These are phyloP conservation scores for Marcusenius ussheri DNA, from an alignment of 2,113 vertebrate genomes.

Conservation along the genomic window DNA sequence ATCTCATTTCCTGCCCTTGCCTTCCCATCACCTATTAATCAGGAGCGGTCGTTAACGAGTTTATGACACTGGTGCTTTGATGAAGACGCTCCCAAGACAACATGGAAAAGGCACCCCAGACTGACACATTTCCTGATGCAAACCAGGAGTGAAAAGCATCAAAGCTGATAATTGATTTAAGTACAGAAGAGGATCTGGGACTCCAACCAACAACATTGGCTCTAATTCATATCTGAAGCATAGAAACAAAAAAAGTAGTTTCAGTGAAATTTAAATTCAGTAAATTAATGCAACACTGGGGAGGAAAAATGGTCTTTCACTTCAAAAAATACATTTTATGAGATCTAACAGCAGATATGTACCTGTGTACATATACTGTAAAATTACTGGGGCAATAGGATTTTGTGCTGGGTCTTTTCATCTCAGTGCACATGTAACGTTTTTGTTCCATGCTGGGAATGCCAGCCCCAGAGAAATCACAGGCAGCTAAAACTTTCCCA, in stretches of 20 bases:
- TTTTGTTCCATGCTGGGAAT: background rate
- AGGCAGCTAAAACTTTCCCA: background rate
- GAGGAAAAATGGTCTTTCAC: background rate
- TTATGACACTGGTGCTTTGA: background rate
- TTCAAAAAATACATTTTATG: background rate
- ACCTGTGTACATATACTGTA: background rate
- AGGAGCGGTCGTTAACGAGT: background rate
- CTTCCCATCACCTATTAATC: constrained; percentile 6
- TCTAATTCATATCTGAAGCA: background rate
- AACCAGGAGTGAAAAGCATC: background rate
- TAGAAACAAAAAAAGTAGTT: background rate
- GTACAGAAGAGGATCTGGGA: background rate
- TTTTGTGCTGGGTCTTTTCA: background rate
- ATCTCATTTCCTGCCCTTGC: background rate
- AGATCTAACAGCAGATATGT: background rate
- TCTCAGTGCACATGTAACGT: background rate
- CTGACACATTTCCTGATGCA: background rate
- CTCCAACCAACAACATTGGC: background rate
- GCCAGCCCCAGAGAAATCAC: background rate
- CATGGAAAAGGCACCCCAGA: background rate
- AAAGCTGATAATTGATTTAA: background rate
- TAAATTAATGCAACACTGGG: background rate
- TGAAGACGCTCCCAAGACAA: background rate
- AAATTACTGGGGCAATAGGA: background rate
- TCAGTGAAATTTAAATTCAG: background rate